Conservation (phyloP, 2,113 vertebrate species). For the Phyllostomus discolor region DNA sequence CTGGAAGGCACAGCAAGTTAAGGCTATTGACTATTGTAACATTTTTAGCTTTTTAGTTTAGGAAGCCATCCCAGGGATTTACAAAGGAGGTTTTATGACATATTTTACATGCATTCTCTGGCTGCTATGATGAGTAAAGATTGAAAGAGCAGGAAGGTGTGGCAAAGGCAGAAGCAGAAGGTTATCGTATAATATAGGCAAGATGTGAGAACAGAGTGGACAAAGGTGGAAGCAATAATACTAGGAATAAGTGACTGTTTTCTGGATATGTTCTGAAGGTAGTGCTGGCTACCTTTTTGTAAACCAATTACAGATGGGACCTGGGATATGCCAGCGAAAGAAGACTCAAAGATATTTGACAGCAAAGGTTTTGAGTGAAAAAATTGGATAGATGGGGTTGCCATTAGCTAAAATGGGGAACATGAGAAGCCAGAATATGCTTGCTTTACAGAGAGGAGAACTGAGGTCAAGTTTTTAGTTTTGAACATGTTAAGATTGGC, state of each 20-base stretch:
- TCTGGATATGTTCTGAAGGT: background rate
- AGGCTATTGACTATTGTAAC: background rate
- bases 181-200: background rate
- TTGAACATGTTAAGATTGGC: background rate
- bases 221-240: background rate
- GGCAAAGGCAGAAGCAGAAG: background rate
- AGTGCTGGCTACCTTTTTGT: background rate
- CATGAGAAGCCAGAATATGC: background rate
- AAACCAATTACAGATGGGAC: background rate
- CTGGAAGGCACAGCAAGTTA: accelerated
- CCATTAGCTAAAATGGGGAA: background rate
- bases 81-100: background rate
- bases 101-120: background rate
- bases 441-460: background rate
- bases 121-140: background rate
- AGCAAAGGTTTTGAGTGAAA: background rate
- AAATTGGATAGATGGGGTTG: background rate
- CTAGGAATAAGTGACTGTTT: background rate
- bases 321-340: background rate
- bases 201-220: background rate
- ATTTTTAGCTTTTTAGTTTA: background rate
- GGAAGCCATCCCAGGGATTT: background rate
- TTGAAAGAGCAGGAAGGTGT: background rate
- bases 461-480: background rate
- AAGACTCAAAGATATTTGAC: background rate